These are phyloP conservation scores for Strigops habroptila DNA, from an alignment of 2,113 vertebrate species.

Conservation along the genomic window DNA sequence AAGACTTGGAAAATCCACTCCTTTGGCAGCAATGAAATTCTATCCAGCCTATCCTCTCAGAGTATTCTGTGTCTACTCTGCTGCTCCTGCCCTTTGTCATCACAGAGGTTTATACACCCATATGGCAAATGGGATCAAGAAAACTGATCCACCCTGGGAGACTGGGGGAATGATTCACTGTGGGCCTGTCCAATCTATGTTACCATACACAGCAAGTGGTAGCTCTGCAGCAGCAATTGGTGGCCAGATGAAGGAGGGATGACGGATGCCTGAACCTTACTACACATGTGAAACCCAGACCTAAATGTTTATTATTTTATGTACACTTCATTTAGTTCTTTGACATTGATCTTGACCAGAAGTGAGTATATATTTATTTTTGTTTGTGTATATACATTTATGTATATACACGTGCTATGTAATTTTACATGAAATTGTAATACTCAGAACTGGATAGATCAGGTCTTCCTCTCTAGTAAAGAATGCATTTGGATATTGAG, in stretches of 20 bases:
- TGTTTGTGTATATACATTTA: not conserved
- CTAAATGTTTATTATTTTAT: not conserved
- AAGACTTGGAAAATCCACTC: not conserved
- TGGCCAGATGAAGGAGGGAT: not conserved
- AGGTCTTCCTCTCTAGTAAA: not conserved
- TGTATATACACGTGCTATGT: not conserved
- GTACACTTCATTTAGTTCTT: not conserved
- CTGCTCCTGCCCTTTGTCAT: not conserved
- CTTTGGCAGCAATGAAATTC: not conserved
- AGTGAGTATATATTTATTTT: not conserved
- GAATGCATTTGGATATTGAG: not conserved
- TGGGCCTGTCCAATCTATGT: accelerated
- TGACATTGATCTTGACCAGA: not conserved
- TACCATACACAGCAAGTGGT: not conserved
- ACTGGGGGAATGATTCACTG: not conserved
- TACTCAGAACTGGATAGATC: not conserved
- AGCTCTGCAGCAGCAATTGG: not conserved
- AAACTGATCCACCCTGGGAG: not conserved
- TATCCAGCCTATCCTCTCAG: not conserved
- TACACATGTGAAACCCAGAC: not conserved
- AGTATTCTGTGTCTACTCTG: not conserved
- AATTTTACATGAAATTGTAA: not conserved
- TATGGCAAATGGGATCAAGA: not conserved
- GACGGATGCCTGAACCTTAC: not conserved
- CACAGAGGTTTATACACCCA: not conserved